Conservation (phyloP, 2,888 invertebrate genomes). For the Subacronicta megacephala region DNA sequence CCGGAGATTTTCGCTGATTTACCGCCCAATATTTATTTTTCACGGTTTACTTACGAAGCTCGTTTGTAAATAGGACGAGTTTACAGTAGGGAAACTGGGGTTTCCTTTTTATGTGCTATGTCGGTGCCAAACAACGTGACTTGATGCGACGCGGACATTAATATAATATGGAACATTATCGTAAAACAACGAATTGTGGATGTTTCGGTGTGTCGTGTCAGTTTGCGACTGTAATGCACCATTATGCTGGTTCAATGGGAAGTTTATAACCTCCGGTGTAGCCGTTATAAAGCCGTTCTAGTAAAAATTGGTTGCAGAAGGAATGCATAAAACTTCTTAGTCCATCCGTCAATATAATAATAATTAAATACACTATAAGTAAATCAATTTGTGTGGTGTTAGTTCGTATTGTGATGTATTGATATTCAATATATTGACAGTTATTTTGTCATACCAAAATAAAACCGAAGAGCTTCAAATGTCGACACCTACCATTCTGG, state of each 20-base stretch:
- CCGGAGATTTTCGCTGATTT: slow-evolving; percentile 84
- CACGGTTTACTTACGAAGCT: slow-evolving; percentile 77
- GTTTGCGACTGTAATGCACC: slow-evolving; percentile 71
- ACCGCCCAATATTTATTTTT: slow-evolving; percentile 86
- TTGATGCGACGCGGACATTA: slow-evolving; percentile 51
- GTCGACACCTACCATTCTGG: slow-evolving; percentile 63
- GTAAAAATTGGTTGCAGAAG: slow-evolving; percentile 67
- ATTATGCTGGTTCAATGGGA: slow-evolving; percentile 73
- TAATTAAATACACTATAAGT: slow-evolving; percentile 41
- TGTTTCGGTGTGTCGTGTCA: slow-evolving; percentile 62
- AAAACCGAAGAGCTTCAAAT: slow-evolving; percentile 55
- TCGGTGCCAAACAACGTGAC: slow-evolving; percentile 59
- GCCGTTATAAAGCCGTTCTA: slow-evolving; percentile 61
- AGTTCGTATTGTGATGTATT: slow-evolving; percentile 37
- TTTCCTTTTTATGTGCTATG: slow-evolving; percentile 63
- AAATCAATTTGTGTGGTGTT: slow-evolving; percentile 27
- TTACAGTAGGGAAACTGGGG: slow-evolving; percentile 68
- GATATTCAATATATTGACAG: slow-evolving; percentile 44
- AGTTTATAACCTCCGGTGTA: slow-evolving; percentile 81
- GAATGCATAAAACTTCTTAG: slow-evolving; percentile 65
- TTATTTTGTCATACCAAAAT: slow-evolving; percentile 41
- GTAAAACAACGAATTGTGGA: slow-evolving; percentile 61
- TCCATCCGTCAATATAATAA: slow-evolving; percentile 48
- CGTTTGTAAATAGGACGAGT: slow-evolving; percentile 75
- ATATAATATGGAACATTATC: slow-evolving; percentile 59